Percentiles rank a stretch among this genome's conserved stretches.
Evolutionary conservation across 1,140 invertebrate species (phyloP).

Genomic region (Drosophila parabipectinata): DNA sequence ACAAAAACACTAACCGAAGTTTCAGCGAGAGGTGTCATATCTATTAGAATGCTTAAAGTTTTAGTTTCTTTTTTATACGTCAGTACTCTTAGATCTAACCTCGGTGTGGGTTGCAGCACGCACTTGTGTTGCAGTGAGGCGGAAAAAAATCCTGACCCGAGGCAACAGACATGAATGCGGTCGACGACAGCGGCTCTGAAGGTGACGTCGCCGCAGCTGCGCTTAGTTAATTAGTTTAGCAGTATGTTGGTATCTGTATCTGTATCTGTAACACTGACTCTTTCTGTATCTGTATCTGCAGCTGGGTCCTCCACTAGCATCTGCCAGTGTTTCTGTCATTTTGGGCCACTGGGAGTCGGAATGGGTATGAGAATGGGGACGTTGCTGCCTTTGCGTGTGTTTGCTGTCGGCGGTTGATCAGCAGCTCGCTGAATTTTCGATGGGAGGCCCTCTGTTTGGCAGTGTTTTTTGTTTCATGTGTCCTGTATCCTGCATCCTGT

Average conservation of each 20-base stretch:
- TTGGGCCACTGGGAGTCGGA: conserved; percentile 38
- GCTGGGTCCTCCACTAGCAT: conserved; percentile 21
- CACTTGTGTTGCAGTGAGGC: conserved; percentile 60
- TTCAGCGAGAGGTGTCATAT: background rate
- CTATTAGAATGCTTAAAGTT: background rate
- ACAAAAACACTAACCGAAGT: conserved; percentile 34
- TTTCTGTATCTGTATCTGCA: conserved; percentile 16
- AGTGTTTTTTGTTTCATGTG: conserved; percentile 13
- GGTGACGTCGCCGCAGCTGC: conserved; percentile 57
- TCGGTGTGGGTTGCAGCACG: conserved; percentile 57
- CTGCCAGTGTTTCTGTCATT: conserved; percentile 50
- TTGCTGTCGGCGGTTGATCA: conserved; percentile 68
- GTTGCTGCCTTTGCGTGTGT: conserved; percentile 52
- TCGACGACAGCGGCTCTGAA: conserved; percentile 42
- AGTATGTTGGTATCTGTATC: conserved; percentile 43
- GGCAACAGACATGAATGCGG: conserved; percentile 50
- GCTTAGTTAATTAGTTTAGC: conserved; percentile 82
- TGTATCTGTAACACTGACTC: conserved; percentile 1
- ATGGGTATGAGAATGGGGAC: conserved; percentile 5
- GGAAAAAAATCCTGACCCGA: conserved; percentile 62
- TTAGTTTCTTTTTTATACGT: background rate
- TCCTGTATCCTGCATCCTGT: conserved; percentile 1
- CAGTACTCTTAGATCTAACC: background rate
- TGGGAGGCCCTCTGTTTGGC: conserved; percentile 4
- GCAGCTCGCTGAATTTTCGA: conserved; percentile 28